A percentile compares a stretch with the other conserved stretches of the same genome.
phyloP scores from a whole-genome alignment of 2,113 vertebrate genomes.

The Acanthochromis polyacanthus region DNA sequence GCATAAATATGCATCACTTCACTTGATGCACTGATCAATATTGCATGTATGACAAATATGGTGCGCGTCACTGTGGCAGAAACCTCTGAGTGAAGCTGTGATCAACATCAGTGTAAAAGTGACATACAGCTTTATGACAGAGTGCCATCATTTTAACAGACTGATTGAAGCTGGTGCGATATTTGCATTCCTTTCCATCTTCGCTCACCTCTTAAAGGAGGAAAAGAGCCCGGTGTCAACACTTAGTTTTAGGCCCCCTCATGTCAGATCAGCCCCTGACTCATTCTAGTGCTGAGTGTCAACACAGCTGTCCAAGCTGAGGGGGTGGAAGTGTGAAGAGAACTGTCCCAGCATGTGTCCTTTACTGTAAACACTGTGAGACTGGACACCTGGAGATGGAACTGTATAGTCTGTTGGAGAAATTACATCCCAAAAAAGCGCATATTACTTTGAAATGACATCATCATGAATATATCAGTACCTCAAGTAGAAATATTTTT shows the following conservation, averaged over 20 bases:
- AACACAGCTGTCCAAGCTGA: slow-evolving; percentile 35
- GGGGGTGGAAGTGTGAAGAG: neutral
- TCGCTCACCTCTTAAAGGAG: neutral
- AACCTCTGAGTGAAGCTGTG: too few relatives aligned
- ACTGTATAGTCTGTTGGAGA: neutral
- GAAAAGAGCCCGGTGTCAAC: neutral
- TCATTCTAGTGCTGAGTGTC: neutral
- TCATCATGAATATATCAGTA: too few relatives aligned
- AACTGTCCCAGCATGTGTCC: neutral
- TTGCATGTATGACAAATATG: too few relatives aligned
- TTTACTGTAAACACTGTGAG: slow-evolving; percentile 12
- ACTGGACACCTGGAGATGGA: neutral
- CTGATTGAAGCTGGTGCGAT: neutral
- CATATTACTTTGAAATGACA: slow-evolving; percentile 1
- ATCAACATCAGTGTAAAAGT: too few relatives aligned
- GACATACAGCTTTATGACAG: too few relatives aligned
- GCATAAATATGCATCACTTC: too few relatives aligned
- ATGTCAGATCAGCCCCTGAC: neutral
- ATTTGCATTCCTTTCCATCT: neutral
- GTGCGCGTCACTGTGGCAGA: too few relatives aligned
- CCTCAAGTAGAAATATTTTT: neutral
- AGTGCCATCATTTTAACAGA: too few relatives aligned
- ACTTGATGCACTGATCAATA: too few relatives aligned
- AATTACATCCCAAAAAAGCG: neutral
- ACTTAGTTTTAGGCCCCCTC: neutral